Evolutionary conservation across 1,140 invertebrate genomes (phyloP).

Genomic region (Gryllus bimaculatus): DNA sequence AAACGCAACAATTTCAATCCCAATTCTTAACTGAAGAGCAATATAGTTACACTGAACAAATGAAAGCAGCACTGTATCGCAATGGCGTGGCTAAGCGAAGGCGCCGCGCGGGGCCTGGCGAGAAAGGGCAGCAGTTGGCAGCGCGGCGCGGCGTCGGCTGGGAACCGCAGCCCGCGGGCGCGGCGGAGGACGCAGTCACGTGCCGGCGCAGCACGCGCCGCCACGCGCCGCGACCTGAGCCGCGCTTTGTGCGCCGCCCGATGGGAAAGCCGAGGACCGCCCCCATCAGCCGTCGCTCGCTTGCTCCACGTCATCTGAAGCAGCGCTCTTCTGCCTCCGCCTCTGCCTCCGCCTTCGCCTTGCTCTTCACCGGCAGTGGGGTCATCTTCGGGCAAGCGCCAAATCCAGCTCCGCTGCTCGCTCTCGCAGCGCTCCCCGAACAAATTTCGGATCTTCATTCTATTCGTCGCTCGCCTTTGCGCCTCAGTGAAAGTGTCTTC

Average conservation of each 20-base stretch:
- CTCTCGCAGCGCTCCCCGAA: too few relatives aligned
- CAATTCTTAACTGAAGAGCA: neutral
- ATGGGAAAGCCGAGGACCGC: neutral
- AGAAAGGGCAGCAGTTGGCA: neutral
- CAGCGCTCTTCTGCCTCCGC: neutral
- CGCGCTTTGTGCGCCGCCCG: neutral
- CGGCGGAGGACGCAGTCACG: neutral
- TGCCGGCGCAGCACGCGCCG: neutral
- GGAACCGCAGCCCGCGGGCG: neutral
- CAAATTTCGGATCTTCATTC: too few relatives aligned
- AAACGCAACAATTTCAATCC: neutral
- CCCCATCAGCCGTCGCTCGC: neutral
- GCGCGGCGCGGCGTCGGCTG: neutral
- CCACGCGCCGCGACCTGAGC: conserved; percentile 1
- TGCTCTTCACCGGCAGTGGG: too few relatives aligned
- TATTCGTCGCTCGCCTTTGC: too few relatives aligned
- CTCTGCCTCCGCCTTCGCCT: too few relatives aligned
- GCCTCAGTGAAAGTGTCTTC: too few relatives aligned
- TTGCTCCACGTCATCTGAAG: neutral
- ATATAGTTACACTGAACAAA: neutral
- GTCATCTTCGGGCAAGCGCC: too few relatives aligned
- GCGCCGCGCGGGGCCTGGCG: neutral
- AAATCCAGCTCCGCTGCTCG: too few relatives aligned
- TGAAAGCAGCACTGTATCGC: neutral
- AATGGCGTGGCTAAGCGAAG: neutral